Conservation (phyloP, 1,140 invertebrate genomes). For the Saccostrea glomerata region DNA sequence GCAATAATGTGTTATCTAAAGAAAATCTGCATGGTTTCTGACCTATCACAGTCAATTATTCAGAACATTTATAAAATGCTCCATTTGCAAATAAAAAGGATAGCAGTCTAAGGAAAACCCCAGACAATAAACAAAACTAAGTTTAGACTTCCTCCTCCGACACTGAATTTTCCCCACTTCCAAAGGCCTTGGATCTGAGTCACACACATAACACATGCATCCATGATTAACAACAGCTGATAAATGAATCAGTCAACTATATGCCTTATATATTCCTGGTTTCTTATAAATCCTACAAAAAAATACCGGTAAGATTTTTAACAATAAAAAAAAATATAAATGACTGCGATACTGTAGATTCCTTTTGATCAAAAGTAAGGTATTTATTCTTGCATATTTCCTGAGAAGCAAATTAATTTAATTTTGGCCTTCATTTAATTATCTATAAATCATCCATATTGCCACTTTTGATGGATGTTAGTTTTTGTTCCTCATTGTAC, state of each 20-base stretch:
- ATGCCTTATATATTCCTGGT: too few relatives aligned
- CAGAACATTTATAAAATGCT: slow-evolving; percentile 25
- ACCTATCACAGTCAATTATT: not conserved
- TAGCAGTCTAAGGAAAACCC: not conserved
- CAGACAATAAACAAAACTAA: not conserved
- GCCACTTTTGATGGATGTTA: too few relatives aligned
- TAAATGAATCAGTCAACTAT: not conserved
- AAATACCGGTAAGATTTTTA: too few relatives aligned
- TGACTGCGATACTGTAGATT: too few relatives aligned
- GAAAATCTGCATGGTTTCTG: not conserved
- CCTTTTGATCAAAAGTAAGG: too few relatives aligned
- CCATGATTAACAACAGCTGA: not conserved
- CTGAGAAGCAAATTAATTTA: too few relatives aligned
- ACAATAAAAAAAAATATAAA: too few relatives aligned
- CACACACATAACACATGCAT: slow-evolving; percentile 6
- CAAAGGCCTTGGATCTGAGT: not conserved
- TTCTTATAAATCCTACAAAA: too few relatives aligned
- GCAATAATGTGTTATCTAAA: not conserved
- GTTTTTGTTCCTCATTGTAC: too few relatives aligned
- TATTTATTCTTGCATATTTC: too few relatives aligned
- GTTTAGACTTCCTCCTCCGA: not conserved
- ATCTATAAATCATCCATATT: too few relatives aligned
- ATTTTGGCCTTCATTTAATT: too few relatives aligned
- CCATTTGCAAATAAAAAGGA: slow-evolving; percentile 20
- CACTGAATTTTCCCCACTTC: not conserved